Evolutionary conservation across 2,797 vertebrate genomes (phyloP).

Genomic region (Tangara arthus): DNA sequence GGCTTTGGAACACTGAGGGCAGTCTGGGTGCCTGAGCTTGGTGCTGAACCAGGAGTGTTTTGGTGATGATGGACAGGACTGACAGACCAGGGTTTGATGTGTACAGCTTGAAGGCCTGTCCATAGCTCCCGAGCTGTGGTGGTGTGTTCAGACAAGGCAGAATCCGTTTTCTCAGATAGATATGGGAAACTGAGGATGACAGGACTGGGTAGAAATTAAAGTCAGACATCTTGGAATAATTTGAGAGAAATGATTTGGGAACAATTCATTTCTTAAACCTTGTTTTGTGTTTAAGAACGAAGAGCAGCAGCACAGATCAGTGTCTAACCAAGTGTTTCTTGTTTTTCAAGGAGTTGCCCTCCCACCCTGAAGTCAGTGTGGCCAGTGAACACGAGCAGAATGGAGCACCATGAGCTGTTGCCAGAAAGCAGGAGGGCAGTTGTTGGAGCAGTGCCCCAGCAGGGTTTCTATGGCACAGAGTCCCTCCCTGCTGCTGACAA

Average conservation of each 20-base stretch:
- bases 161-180: neutral
- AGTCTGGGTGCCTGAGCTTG: neutral
- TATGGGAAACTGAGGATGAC: neutral
- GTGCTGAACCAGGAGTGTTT: neutral
- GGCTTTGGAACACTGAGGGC: neutral
- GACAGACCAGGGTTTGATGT: neutral
- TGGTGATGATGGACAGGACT: neutral
- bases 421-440: conserved; percentile 77
- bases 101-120: too few species aligned
- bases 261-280: neutral
- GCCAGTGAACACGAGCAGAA: conserved; percentile 78
- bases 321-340: conserved; percentile 49
- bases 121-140: neutral
- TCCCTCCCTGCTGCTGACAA: conserved; percentile 68
- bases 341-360: conserved; percentile 77
- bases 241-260: neutral
- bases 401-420: conserved; percentile 77
- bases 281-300: neutral
- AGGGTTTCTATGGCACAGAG: conserved; percentile 71
- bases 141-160: neutral
- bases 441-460: conserved; percentile 70
- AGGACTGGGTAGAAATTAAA: neutral
- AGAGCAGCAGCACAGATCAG: neutral
- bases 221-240: neutral
- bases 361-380: conserved; percentile 80